Evolutionary conservation across 2,888 invertebrate genomes (phyloP).

Genomic region (Syrphus vitripennis): DNA sequence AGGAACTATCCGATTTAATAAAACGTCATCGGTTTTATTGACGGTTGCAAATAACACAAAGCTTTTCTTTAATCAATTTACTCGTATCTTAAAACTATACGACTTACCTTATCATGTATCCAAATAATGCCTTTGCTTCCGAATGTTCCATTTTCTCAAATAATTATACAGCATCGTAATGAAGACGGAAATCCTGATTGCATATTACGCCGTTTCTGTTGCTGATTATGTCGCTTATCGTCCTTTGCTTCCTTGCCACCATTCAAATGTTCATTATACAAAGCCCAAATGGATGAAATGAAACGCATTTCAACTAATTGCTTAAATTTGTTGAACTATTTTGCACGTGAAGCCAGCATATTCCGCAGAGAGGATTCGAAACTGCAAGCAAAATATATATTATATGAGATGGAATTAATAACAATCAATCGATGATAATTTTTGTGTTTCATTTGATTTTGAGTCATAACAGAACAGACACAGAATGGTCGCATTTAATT

Average conservation of each 20-base stretch:
- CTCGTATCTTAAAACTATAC: neutral
- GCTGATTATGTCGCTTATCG: conserved; percentile 1
- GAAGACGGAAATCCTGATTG: conserved; percentile 51
- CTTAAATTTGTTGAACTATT: conserved; percentile 38
- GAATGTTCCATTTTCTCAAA: conserved; percentile 68
- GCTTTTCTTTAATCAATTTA: too few species aligned
- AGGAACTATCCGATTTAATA: too few species aligned
- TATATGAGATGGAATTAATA: conserved; percentile 1
- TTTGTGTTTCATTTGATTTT: neutral
- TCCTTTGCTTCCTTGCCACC: conserved; percentile 22
- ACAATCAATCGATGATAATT: neutral
- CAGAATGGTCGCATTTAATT: neutral
- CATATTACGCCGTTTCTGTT: conserved; percentile 30
- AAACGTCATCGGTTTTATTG: too few species aligned
- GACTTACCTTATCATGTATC: conserved; percentile 67
- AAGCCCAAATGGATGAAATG: neutral
- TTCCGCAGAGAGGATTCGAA: neutral
- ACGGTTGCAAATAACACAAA: too few species aligned
- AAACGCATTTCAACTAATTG: conserved; percentile 56
- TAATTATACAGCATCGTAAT: conserved; percentile 61
- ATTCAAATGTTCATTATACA: conserved; percentile 34
- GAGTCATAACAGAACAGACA: neutral
- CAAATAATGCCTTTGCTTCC: conserved; percentile 57
- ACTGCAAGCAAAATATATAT: conserved; percentile 38
- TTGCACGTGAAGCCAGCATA: conserved; percentile 33